Conservation (phyloP, 2,797 vertebrate genomes). For the Clarias platycephalus region DNA sequence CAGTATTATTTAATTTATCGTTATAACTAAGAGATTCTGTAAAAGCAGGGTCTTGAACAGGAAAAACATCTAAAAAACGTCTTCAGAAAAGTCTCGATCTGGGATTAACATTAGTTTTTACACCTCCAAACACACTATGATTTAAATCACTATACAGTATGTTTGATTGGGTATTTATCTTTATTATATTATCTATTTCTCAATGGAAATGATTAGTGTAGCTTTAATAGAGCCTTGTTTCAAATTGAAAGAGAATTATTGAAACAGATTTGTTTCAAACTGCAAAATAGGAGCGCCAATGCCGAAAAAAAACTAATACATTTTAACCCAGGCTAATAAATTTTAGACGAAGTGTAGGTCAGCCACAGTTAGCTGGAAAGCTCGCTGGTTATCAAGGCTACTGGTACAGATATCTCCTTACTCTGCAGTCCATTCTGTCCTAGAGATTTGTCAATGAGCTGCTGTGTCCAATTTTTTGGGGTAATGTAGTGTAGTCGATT, state of each 20-base stretch:
- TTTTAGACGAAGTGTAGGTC: background rate
- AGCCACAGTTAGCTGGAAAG: background rate
- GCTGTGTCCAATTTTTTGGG: background rate
- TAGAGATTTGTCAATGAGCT: background rate
- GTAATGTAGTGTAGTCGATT: conserved; percentile 13
- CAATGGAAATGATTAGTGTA: background rate
- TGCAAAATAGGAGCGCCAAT: background rate
- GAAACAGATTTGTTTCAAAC: background rate
- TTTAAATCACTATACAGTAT: background rate
- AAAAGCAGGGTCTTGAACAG: background rate
- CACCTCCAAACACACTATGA: background rate
- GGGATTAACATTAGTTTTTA: background rate
- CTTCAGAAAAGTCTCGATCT: background rate
- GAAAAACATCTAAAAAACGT: background rate
- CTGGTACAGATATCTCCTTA: background rate
- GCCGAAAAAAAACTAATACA: background rate
- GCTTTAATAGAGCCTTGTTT: background rate
- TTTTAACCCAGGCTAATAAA: background rate
- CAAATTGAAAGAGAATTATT: background rate
- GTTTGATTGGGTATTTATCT: background rate
- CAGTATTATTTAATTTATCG: background rate
- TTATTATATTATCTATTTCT: background rate
- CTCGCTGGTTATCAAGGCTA: background rate
- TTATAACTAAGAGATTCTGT: background rate
- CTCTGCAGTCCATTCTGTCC: background rate